Evolutionary conservation across 2,113 vertebrate species (phyloP).

Genomic region (Pseudorhombus dupliciocellatus): DNA sequence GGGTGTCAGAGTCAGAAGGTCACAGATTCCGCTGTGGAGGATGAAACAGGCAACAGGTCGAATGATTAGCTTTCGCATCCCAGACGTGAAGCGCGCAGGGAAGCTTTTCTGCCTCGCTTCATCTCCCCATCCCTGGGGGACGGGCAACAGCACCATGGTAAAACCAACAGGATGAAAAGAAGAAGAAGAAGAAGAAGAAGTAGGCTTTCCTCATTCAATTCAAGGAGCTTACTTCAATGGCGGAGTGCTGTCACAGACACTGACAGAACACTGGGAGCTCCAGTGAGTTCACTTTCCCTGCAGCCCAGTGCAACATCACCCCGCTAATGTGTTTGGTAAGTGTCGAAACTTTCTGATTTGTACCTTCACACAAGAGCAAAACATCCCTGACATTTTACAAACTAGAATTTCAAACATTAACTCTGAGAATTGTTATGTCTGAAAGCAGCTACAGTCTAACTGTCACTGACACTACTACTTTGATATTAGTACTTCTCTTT

Average conservation of each 20-base stretch:
- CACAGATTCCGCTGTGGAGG: slow-evolving; percentile 23
- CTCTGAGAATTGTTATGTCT: no score
- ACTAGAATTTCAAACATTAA: no score
- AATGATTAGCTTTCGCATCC: slow-evolving; percentile 43
- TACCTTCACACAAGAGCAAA: background rate
- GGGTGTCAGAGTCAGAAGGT: slow-evolving; percentile 37
- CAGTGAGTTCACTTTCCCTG: background rate
- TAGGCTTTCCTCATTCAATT: slow-evolving; percentile 11
- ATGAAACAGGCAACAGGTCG: slow-evolving; percentile 34
- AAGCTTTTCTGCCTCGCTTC: slow-evolving; percentile 12
- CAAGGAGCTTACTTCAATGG: slow-evolving; percentile 6
- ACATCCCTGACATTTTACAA: background rate
- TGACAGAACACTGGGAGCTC: background rate
- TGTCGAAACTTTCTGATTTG: background rate
- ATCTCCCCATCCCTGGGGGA: slow-evolving; percentile 1
- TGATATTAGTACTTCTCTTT: no score
- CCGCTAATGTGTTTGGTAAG: background rate
- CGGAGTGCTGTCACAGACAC: background rate
- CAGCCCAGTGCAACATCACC: background rate
- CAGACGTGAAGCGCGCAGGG: slow-evolving; percentile 20
- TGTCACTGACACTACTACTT: background rate
- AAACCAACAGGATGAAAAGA: no score
- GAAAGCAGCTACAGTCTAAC: no score
- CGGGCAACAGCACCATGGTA: background rate
- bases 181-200: background rate